Evolutionary conservation across 2,113 vertebrate genomes (phyloP), one percentile per base, ranked within the genome.

Genomic region (Diadophis punctatus): DNA sequence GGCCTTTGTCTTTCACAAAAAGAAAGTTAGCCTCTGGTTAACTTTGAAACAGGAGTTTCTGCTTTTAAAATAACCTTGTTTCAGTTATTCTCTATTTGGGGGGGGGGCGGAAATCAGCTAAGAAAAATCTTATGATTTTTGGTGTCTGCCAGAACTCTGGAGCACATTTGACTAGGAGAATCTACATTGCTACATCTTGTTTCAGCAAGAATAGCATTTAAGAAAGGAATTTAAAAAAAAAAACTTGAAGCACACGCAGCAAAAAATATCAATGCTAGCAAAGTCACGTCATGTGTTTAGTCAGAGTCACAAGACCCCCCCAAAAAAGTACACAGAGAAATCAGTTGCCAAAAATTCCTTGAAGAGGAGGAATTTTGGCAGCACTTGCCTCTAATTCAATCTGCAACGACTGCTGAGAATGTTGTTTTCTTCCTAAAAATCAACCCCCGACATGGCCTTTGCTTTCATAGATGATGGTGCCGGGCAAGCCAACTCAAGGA

Each of bases 281-380:
- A 0, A 0, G 87, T 80, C 56, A 88, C 90, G 34, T 80, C 51
- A 89, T 51, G 22, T 34, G 49, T 95, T 90, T 87, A 94, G 96
- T 95, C 96, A 96, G 56, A 93, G 93, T 94, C 96, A 97, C 95
- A 94, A 95, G 94, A 94, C 95, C 12, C 27, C 12, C 27, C 20
- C 39, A 16, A 43, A 43, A 56, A 85, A 58, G 52, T 55, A 80
- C 34, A 92, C n/a, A 9, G 43, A 84, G 27, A 34, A 80, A 91
- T 88, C 95, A 95, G 95, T 93, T 88, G 94, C 94, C 91, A 93
- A 95, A 93, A 94, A 68, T 90, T 91, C 90, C 86, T 90, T 55
- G 68, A 89, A 18, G 93, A 84, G 74, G 89, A 92, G 94, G 90
- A 56, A 95, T 94, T 93, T 51, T 95, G 95, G 93, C 93, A 39